phyloP scores from a whole-genome alignment of 2,113 vertebrate species.

The Gavialis gangeticus region DNA sequence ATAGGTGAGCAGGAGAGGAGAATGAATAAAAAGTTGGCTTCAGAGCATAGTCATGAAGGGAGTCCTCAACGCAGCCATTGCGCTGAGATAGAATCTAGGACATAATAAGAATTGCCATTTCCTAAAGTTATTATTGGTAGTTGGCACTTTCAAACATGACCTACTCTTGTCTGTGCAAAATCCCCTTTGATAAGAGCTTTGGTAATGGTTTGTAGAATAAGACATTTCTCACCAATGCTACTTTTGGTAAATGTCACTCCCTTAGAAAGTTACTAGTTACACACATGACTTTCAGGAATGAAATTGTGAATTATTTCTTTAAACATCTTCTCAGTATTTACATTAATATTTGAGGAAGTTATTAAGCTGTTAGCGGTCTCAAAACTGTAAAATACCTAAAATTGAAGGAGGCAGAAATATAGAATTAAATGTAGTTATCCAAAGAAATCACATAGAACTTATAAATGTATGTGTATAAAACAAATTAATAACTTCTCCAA shows the following conservation, averaged over 20 bases:
- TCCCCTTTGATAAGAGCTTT: no score
- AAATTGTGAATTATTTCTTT: not conserved
- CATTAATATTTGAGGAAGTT: conserved; percentile 22
- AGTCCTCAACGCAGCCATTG: not conserved
- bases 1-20: not conserved
- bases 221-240: no score
- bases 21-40: not conserved
- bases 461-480: no score
- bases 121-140: not conserved
- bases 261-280: not conserved
- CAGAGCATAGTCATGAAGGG: not conserved
- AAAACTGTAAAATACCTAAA: conserved; percentile 16
- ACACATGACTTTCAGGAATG: not conserved
- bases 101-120: not conserved
- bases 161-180: not conserved
- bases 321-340: conserved; percentile 6
- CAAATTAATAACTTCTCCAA: no score
- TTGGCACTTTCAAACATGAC: not conserved
- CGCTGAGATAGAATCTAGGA: not conserved
- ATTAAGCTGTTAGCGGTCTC: conserved; percentile 25
- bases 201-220: not conserved
- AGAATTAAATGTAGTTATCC: conserved; percentile 21
- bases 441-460: conserved; percentile 31
- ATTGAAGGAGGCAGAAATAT: conserved; percentile 5
- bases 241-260: not conserved